Base-by-base conservation (phyloP, 2,888 invertebrate species). In the Nudaria mundana region DNA sequence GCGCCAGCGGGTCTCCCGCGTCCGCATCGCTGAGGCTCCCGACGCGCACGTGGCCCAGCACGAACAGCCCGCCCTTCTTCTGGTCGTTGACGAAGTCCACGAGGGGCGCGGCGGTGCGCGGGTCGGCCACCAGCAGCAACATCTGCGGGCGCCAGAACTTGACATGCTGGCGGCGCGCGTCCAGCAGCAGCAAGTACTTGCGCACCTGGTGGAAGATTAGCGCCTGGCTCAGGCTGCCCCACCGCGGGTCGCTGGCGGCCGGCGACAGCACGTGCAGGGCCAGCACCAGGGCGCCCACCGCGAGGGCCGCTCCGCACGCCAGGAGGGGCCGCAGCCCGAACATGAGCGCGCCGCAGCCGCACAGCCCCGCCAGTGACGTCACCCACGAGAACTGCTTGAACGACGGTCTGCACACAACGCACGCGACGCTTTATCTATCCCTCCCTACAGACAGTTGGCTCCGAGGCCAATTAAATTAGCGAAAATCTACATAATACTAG, bases 111-210 rank as follows among this genome's bases (percentile, higher is more conserved):
- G 94, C 91, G 5, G 97, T 94, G 6, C 98, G 90, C 0, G 99
- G 99, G 42, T 97, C 97, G 0, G 97, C 93, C 0, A 99, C 95
- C 80, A 99, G 90, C 2, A 99, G 88, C 38, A 99, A 82, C 86
- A 99, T 95, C 90, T 99, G 99, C 0, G 99, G 99, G 2, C 99
- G 90, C 99, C 99, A 99, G 84, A 98, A 99, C 87, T 99, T 99
- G 2, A 99, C 98, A 81, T 99, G 99, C 72, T 98, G 97, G 55
- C 99, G 98, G 0, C 99, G 92, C 0, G 96, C 95, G 81, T 99
- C 99, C 73, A 99, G 81, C 79, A 99, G 92, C 0, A 99, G 89
- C 6, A 99, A 90, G 84, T 99, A 99, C 77, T 99, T 99, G n/a
- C 34, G 56, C 48, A 94, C 97, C 92, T 98, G 98, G 76, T 99